Evolutionary conservation across 2,797 vertebrate genomes (phyloP), one percentile per base, ranked within the genome.

Genomic region (Bucorvus abyssinicus): DNA sequence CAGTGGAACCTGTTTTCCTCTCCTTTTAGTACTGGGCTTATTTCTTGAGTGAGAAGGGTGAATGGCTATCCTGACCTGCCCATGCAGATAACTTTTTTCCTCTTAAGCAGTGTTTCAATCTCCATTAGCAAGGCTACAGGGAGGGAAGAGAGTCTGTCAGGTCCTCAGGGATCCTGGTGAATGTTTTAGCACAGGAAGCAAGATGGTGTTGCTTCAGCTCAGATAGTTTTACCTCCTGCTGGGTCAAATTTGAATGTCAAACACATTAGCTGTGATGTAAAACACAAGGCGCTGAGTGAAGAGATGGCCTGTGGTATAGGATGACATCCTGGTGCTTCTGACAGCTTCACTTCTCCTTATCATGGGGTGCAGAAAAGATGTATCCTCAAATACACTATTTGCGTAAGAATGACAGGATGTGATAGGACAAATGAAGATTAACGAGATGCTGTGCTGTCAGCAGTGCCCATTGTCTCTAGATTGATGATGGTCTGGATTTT

Each of bases 401-500:
- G 97, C 97, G 96, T 98, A 94, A 98, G 98, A 98, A 98, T 98
- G 97, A 96, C 97, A 98, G 98, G 97, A 98, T 98, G 97, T 97
- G 97, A 97, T 97, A 95, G 94, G 97, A 98, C 98, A 98, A 97
- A 98, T 98, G 97, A 98, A 98, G 98, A 98, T 98, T 94, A 98
- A 98, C 98, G 98, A 96, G 97, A 95, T 81, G 92, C 94, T 93
- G 91, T 92, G 95, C 96, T 98, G 98, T 98, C 98, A 98, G 40
- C 89, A 50, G 90, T 79, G 96, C 93, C 96, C 91, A 97, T 98
- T 98, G 98, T 98, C 76, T 95, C 85, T 90, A 97, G 96, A 97
- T 96, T 93, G 97, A 98, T 97, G 97, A 95, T 83, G 87, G 76
- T 90, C 95, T 96, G 96, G 94, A 91, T 97, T 97, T 97, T 81